Evolutionary conservation across 2,113 vertebrate species (phyloP).

Genomic region (Macaca mulatta): DNA sequence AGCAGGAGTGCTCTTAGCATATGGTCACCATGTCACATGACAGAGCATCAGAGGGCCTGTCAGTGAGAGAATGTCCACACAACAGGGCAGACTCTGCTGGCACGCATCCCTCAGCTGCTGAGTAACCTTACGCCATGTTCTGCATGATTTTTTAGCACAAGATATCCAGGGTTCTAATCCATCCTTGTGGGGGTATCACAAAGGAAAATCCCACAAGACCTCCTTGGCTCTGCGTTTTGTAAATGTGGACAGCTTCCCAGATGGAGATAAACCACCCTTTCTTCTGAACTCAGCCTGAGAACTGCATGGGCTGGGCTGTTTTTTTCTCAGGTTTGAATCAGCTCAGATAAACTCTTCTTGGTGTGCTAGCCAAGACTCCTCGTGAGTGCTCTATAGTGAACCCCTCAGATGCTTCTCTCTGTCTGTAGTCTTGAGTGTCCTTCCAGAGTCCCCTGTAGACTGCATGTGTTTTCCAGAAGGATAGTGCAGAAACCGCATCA

Average conservation of each 20-base stretch:
- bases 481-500: background rate
- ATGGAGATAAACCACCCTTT: background rate
- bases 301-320: background rate
- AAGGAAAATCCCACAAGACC: background rate
- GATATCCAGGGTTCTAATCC: background rate
- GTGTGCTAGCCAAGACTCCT: background rate
- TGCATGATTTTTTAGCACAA: background rate
- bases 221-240: background rate
- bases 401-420: background rate
- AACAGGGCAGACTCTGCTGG: background rate
- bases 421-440: background rate
- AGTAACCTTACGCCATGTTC: background rate
- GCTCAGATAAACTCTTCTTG: background rate
- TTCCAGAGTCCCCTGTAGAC: background rate
- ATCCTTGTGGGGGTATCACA: fast-evolving
- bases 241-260: background rate
- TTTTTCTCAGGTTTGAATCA: background rate
- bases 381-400: background rate
- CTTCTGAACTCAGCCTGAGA: background rate
- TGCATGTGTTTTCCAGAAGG: background rate
- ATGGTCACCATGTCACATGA: background rate
- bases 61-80: background rate
- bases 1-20: background rate
- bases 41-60: background rate
- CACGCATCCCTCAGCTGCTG: background rate